Conservation (phyloP, 2,888 invertebrate genomes). For the Melanchra persicariae region DNA sequence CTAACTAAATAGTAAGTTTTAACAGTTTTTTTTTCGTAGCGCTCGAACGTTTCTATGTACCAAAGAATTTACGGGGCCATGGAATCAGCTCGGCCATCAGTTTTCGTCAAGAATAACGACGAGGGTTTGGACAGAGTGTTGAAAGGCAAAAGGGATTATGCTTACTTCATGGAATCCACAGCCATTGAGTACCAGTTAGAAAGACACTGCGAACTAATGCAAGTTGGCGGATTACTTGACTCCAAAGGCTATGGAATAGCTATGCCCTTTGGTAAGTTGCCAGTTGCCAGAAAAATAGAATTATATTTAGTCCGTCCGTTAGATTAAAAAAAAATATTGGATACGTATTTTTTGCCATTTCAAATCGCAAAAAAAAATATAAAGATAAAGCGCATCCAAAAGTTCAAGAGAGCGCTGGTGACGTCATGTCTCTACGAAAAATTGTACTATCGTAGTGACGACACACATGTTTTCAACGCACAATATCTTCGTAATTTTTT, state of each 20-base stretch:
- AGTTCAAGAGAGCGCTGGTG: too few relatives aligned
- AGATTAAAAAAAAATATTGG: too few relatives aligned
- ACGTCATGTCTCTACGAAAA: too few relatives aligned
- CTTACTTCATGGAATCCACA: slow-evolving; percentile 99
- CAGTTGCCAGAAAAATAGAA: too few relatives aligned
- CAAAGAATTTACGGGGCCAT: slow-evolving; percentile 98
- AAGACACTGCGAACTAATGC: slow-evolving; percentile 95
- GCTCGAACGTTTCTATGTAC: slow-evolving; percentile 97
- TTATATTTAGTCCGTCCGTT: too few relatives aligned
- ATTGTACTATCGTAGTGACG: too few relatives aligned
- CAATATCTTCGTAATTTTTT: too few relatives aligned
- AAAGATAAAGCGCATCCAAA: too few relatives aligned
- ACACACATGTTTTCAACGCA: too few relatives aligned
- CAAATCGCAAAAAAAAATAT: too few relatives aligned
- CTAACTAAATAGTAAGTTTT: background rate
- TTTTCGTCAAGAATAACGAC: slow-evolving; percentile 95
- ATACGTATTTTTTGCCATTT: too few relatives aligned
- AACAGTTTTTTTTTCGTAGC: slow-evolving; percentile 84
- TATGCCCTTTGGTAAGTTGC: slow-evolving; percentile 95
- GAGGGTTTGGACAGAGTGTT: slow-evolving; percentile 97
- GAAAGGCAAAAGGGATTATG: slow-evolving; percentile 95
- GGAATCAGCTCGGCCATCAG: slow-evolving; percentile 95
- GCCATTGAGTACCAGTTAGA: slow-evolving; percentile 98
- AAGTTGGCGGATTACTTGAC: slow-evolving; percentile 95
- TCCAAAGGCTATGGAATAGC: slow-evolving; percentile 98